Conservation (phyloP, 2,113 vertebrate species). For the Bucco capensis region DNA sequence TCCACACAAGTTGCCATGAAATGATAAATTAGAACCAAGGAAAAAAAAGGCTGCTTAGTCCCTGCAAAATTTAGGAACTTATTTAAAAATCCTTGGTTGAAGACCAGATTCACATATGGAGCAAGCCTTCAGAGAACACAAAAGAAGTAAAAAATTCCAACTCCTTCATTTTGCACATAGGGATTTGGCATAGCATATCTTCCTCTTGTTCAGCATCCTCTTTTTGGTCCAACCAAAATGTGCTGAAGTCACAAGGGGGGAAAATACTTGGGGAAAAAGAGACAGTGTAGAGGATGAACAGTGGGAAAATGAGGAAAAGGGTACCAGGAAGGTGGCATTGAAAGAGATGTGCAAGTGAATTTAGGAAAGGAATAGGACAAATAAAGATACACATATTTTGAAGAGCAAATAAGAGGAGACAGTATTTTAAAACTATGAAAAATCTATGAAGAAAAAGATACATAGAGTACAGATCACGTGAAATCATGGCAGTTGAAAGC, state of each 20-base stretch:
- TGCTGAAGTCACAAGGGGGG: neutral
- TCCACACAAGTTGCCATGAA: neutral
- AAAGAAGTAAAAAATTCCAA: neutral
- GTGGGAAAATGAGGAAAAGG: neutral
- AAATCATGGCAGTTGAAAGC: neutral
- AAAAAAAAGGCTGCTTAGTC: neutral
- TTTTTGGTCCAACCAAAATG: neutral
- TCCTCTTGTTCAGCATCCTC: neutral
- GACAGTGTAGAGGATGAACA: neutral
- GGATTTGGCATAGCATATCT: neutral
- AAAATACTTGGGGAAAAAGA: neutral
- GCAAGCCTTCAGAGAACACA: neutral
- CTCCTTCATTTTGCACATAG: neutral
- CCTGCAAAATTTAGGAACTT: neutral
- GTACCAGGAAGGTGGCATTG: accelerated
- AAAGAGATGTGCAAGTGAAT: neutral
- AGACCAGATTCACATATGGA: neutral
- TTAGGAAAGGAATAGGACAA: neutral
- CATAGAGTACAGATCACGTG: accelerated
- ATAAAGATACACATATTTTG: neutral
- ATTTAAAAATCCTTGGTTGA: neutral
- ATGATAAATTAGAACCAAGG: neutral
- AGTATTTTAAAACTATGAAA: neutral
- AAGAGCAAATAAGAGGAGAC: neutral
- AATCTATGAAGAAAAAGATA: neutral